Conservation (phyloP, 2,797 vertebrate genomes). For the Buphagus erythrorhynchus region DNA sequence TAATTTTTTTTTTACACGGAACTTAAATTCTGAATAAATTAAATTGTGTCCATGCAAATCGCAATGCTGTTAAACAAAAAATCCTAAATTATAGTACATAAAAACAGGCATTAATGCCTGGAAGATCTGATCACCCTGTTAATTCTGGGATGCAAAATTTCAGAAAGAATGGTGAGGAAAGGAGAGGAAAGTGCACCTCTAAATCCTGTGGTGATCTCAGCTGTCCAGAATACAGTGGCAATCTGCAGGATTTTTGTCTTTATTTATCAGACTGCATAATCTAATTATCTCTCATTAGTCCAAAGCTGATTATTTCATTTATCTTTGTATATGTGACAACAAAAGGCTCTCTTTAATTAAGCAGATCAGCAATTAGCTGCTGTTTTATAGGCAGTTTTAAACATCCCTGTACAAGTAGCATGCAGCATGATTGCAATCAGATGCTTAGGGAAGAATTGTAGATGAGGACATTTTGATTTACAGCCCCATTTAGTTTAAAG, state of each 20-base stretch:
- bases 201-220: conserved; percentile 24
- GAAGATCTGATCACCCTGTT: not conserved
- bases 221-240: conserved; percentile 52
- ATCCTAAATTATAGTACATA: not conserved
- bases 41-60: not conserved
- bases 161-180: not conserved
- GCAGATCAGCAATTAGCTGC: conserved; percentile 85
- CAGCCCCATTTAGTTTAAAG: conserved; percentile 73
- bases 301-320: conserved; percentile 90
- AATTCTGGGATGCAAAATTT: not conserved
- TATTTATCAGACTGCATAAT: conserved; percentile 85
- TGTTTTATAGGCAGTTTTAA: conserved; percentile 86
- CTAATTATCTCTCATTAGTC: conserved; percentile 89
- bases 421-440: conserved; percentile 79
- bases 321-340: conserved; percentile 89
- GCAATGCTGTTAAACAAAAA: not conserved
- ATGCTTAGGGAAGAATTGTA: conserved; percentile 69
- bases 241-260: conserved; percentile 76
- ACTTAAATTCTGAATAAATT: not conserved
- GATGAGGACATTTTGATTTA: conserved; percentile 79
- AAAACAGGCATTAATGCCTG: not conserved
- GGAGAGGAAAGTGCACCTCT: not conserved
- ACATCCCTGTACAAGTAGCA: conserved; percentile 80
- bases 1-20: not conserved
- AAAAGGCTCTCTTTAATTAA: conserved; percentile 88